A percentile compares a stretch with the other conserved stretches of the same genome.
phyloP scores from a whole-genome alignment of 1,140 invertebrate species.

The Caenorhabditis latens region DNA sequence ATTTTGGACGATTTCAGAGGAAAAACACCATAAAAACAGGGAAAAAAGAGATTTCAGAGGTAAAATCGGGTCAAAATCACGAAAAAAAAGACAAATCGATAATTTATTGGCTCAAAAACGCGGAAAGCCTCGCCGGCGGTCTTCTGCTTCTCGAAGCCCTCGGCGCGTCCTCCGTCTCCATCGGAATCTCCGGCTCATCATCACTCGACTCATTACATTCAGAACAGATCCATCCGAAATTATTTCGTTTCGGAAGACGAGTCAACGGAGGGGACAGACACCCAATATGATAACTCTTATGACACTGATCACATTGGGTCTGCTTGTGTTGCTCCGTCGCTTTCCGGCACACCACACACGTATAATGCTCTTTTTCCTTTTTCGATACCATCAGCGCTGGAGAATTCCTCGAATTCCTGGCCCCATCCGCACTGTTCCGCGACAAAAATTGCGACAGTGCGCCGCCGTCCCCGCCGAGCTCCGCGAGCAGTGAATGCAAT shows the following conservation, averaged over 20 bases:
- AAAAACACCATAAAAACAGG: too few species aligned
- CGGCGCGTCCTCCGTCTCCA: neutral
- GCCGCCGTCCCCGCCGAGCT: neutral
- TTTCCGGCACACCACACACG: neutral
- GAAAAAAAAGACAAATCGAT: too few species aligned
- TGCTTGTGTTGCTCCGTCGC: slow-evolving; percentile 8
- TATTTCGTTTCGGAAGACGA: neutral
- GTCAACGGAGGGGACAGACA: slow-evolving; percentile 15
- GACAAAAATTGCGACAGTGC: too few species aligned
- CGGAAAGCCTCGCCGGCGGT: neutral
- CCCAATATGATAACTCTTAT: slow-evolving; percentile 40
- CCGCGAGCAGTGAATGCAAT: neutral
- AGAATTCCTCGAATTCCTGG: too few species aligned
- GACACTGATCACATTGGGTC: slow-evolving; percentile 33
- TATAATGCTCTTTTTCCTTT: slow-evolving; percentile 1
- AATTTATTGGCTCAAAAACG: neutral
- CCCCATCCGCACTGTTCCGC: too few species aligned
- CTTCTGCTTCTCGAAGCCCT: neutral
- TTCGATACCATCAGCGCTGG: neutral
- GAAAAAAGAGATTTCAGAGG: too few species aligned
- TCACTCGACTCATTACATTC: slow-evolving; percentile 45
- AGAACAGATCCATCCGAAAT: slow-evolving; percentile 40
- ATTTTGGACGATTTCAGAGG: neutral
- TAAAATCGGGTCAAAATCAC: too few species aligned
- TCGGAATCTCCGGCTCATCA: neutral